These are phyloP conservation scores for Tetramorium bicarinatum DNA, from an alignment of 2,888 invertebrate genomes.

Conservation along the genomic window DNA sequence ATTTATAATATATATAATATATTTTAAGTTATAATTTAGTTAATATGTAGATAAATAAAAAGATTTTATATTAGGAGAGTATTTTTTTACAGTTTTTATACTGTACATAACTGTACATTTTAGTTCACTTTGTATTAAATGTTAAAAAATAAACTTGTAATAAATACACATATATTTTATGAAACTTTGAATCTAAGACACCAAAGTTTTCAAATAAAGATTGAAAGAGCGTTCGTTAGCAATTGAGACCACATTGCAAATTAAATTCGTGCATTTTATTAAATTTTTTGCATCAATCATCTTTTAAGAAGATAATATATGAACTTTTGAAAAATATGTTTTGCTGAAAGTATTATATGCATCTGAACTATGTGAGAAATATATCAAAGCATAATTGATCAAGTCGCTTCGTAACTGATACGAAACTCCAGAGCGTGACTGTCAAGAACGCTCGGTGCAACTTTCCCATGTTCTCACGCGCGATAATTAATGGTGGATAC, in stretches of 20 bases:
- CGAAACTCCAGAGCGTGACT: neutral
- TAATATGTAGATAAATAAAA: neutral
- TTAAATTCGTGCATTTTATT: neutral
- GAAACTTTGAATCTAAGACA: neutral
- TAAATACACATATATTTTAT: neutral
- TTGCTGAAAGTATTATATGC: neutral
- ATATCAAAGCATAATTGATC: neutral
- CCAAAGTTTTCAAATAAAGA: neutral
- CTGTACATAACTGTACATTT: no score
- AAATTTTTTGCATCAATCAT: neutral
- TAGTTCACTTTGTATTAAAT: neutral
- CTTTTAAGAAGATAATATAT: neutral
- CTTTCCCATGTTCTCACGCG: constrained; percentile 34
- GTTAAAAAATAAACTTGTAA: neutral
- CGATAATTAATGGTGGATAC: constrained; percentile 47
- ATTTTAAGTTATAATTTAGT: neutral
- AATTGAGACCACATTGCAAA: neutral
- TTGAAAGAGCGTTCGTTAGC: neutral
- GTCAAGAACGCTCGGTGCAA: neutral
- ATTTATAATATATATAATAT: no score
- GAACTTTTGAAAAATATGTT: neutral
- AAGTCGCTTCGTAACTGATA: neutral
- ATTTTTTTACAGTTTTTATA: neutral
- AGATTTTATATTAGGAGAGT: neutral
- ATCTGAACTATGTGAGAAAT: neutral